Base-by-base conservation (phyloP, 92 coral and sea anemone species). In the Phenganax marumi region DNA sequence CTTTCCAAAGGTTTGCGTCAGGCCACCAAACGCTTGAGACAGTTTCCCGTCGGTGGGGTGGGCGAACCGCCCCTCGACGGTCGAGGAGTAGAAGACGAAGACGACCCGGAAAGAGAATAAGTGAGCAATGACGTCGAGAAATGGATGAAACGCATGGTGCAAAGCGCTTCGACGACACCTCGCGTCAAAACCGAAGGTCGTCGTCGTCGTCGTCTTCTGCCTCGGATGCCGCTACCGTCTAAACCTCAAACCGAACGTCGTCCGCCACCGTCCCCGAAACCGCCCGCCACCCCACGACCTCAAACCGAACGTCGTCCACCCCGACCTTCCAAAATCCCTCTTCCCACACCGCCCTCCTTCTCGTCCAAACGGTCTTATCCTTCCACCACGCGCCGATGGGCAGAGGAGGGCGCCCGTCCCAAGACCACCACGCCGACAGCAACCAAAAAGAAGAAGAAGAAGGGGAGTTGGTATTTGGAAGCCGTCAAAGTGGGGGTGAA, bases 71-170 rank as follows among this genome's bases (percentile, higher is more conserved):
- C 53, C 7, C 14, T 6, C 8, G n/a, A n/a, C n/a, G n/a, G n/a
- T n/a, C n/a, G n/a, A n/a, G n/a, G n/a, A n/a, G n/a, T n/a, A n/a
- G n/a, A n/a, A n/a, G 81, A 19, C 7, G 48, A 50, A 17, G 76
- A 66, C 39, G 60, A 49, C 19, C 57, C 47, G 48, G 74, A 50
- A 47, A 62, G 66, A 12, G 14, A 80, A 62, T 62, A 62, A 11
- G 84, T 80, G 47, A 80, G 46, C 33, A 80, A 73, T 14, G 84
- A 73, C 6, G 48, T 80, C 52, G 84, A 80, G 50, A 80, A 65
- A 80, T 80, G 84, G 84, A 80, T 80, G 76, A 79, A 79, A 79
- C 84, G 84, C 33, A n/a, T n/a, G n/a, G n/a, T n/a, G n/a, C n/a
- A n/a, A n/a, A n/a, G n/a, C n/a, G n/a, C n/a, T n/a, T n/a, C n/a